Evolutionary conservation across 1,140 invertebrate species (phyloP), one percentile per base, ranked within the genome.

Genomic region (Apis mellifera): DNA sequence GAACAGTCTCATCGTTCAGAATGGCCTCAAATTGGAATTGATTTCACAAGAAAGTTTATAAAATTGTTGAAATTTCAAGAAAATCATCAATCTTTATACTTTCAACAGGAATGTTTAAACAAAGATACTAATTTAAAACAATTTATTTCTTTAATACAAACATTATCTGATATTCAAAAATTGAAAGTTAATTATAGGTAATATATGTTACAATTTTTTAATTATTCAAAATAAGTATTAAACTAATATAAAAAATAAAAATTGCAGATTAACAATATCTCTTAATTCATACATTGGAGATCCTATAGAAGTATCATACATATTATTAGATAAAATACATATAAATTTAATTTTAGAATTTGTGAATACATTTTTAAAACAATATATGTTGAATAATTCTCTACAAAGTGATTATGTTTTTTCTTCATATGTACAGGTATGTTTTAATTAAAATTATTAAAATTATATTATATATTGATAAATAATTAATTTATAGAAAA

Each of bases 21-120:
- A 17, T 94, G 93, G 93, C 93, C 91, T 19, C 73, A 91, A 70
- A 86, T 90, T 66, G 93, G 92, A 9, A 89, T 90, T 54, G 85
- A 93, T 23, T 93, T 93, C 71, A 86, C 85, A 11, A 70, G 84
- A 12, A 84, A 89, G 48, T 90, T 92, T 50, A 77, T 92, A 57
- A 83, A 85, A 68, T 71, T 93, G 19, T 65, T 94, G 0, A 90
- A 87, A 66, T 85, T 86, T 21, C 86, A 90, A 68, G 84, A 89
- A 54, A 81, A 76, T 26, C 65, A 78, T 78, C 70, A 86, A 23
- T 83, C 62, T 0, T 76, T 87, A 12, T 78, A 73, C 48, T 86
- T 90, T 70, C 70, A 89, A 32, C 83, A 90, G 59, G 85, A 87
- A 64, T 90, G 84, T 32, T 68, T 81, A 12, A 90, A 79, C 57